These are phyloP conservation scores for Pseudorhombus dupliciocellatus DNA, from an alignment of 2,113 vertebrate species.

Conservation along the genomic window DNA sequence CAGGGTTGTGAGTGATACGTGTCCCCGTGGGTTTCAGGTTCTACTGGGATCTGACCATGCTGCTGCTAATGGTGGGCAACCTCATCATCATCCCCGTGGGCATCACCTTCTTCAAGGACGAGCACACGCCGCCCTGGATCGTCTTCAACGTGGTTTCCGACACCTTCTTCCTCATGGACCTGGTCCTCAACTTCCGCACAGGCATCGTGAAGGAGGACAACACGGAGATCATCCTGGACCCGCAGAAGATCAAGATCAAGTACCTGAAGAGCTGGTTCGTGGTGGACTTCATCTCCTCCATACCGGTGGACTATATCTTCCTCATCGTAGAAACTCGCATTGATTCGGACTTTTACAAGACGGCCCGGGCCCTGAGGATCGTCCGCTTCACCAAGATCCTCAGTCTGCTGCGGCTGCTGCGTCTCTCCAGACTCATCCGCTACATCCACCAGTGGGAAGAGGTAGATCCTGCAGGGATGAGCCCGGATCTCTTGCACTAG, in stretches of 20 bases:
- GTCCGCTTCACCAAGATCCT: constrained; percentile 99
- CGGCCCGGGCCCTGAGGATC: constrained; percentile 93
- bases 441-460: constrained; percentile 99
- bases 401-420: constrained; percentile 91
- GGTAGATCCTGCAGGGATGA: constrained; percentile 79
- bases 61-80: constrained; percentile 98
- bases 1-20: neutral
- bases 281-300: constrained; percentile 99
- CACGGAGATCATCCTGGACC: constrained; percentile 97
- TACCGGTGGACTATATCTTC: constrained; percentile 99
- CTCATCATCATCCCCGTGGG: constrained; percentile 99
- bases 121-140: constrained; percentile 98
- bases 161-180: constrained; percentile 97
- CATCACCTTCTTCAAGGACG: constrained; percentile 99
- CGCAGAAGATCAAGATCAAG: constrained; percentile 95
- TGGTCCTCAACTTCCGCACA: constrained; percentile 98
- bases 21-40: constrained; percentile 82
- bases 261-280: constrained; percentile 98
- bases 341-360: constrained; percentile 98
- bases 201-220: constrained; percentile 99
- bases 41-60: constrained; percentile 99
- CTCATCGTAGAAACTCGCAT: constrained; percentile 98
- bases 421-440: constrained; percentile 95
- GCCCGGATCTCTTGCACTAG: neutral
- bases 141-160: constrained; percentile 99